A percentile compares a stretch with the other conserved stretches of the same genome.
Conservation (phyloP, 2,797 vertebrate species). For the Sebastes variabilis region DNA sequence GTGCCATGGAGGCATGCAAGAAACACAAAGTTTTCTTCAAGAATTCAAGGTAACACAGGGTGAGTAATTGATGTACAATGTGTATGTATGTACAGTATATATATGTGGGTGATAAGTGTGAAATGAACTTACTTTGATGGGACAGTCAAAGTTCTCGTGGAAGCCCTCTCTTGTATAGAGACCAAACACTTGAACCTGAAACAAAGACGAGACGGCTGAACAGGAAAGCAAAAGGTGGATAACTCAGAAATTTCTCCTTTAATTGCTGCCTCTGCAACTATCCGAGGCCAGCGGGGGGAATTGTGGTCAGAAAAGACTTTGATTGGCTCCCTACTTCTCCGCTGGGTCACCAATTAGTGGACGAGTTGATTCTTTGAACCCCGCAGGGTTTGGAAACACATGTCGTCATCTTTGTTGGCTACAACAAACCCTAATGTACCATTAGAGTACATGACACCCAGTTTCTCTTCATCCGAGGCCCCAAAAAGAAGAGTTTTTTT, state of each 20-base stretch:
- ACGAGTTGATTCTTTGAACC: slow-evolving; percentile 77
- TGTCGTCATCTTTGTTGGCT: slow-evolving; percentile 70
- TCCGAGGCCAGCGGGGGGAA: slow-evolving; percentile 64
- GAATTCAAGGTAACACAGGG: neutral
- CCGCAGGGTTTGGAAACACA: slow-evolving; percentile 72
- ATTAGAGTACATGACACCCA: slow-evolving; percentile 58
- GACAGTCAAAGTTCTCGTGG: slow-evolving; percentile 97
- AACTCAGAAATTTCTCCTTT: slow-evolving; percentile 62
- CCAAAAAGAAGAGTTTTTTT: slow-evolving; percentile 11
- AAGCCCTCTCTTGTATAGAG: slow-evolving; percentile 97
- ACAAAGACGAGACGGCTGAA: slow-evolving; percentile 53
- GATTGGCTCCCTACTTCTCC: slow-evolving; percentile 76
- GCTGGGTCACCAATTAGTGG: slow-evolving; percentile 84
- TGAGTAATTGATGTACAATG: neutral
- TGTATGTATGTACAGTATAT: too few species aligned
- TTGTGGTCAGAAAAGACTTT: slow-evolving; percentile 62
- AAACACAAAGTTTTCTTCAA: neutral
- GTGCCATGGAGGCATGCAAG: too few species aligned
- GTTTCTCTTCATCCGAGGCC: slow-evolving; percentile 27
- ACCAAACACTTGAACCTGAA: slow-evolving; percentile 95
- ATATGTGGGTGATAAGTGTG: neutral
- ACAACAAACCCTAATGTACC: slow-evolving; percentile 68
- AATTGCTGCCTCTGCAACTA: slow-evolving; percentile 80
- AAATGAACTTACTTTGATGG: slow-evolving; percentile 91
- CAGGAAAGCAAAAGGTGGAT: slow-evolving; percentile 62